phyloP scores from a whole-genome alignment of 2,113 vertebrate genomes.

The Tachysurus vachellii region DNA sequence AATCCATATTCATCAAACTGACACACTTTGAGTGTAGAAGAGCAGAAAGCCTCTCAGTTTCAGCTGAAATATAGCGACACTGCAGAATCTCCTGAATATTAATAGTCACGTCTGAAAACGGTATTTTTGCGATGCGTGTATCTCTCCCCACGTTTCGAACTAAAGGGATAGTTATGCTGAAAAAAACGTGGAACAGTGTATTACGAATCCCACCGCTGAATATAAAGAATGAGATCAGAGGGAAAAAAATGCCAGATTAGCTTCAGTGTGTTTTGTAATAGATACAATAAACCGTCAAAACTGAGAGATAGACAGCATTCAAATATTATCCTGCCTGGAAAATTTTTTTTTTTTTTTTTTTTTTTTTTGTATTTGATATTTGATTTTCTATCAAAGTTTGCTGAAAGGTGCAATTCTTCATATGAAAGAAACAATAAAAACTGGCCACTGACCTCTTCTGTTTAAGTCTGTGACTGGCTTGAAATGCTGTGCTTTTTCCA shows the following conservation, averaged over 20 bases:
- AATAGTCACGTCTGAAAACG: slow-evolving; percentile 67
- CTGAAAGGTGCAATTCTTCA: slow-evolving; percentile 14
- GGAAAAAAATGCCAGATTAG: background rate
- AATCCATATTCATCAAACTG: slow-evolving; percentile 7
- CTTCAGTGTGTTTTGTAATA: slow-evolving; percentile 17
- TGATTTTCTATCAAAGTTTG: slow-evolving; percentile 22
- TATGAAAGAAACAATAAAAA: slow-evolving; percentile 23
- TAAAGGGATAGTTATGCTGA: background rate
- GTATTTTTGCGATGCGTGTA: slow-evolving; percentile 54
- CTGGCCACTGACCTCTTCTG: background rate
- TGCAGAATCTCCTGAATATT: slow-evolving; percentile 68
- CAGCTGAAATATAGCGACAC: slow-evolving; percentile 57
- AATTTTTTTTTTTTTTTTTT: background rate
- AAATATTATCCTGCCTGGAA: slow-evolving; percentile 21
- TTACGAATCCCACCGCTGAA: slow-evolving; percentile 2
- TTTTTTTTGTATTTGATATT: background rate
- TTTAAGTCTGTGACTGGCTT: background rate
- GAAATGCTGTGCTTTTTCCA: background rate
- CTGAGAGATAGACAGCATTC: slow-evolving; percentile 23
- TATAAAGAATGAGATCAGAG: background rate
- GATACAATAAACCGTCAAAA: slow-evolving; percentile 43
- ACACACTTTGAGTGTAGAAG: slow-evolving; percentile 47
- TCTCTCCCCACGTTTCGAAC: slow-evolving; percentile 54
- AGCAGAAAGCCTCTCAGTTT: slow-evolving; percentile 55
- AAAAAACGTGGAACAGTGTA: slow-evolving; percentile 15